Evolutionary conservation across 2,113 vertebrate species (phyloP), one percentile per base, ranked within the genome.

Genomic region (Plecotus auritus): DNA sequence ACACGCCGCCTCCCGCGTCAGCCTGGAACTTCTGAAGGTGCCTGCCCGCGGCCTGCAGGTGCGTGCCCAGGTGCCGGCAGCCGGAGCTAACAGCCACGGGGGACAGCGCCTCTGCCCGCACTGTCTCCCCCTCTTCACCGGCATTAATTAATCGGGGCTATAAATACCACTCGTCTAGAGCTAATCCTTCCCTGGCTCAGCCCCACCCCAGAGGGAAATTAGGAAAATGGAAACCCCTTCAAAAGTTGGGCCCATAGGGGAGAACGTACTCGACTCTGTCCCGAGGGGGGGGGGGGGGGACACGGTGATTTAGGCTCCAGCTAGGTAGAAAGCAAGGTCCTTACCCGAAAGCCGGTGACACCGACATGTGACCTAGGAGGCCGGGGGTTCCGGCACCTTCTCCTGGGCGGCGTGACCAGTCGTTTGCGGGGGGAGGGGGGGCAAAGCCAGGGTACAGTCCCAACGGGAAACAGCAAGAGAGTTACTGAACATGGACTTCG

Each of bases 111-210:
- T 40, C 90, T 23, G n/a, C 22, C 6, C 72, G 88, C 56, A 80
- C 94, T 93, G 92, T 66, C 82, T 97, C 97, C 92, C 90, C 95
- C 72, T 87, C 90, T 94, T 95, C 85, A 97, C 96, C 96, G 96
- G 93, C 85, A 94, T 96, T 96, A 95, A 97, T 97, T 97, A 97
- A 96, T 96, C 86, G 91, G 86, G 66, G 95, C 96, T 93, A 96
- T 96, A 97, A 95, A 95, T 97, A 49, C 85, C 94, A 88, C 88
- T 93, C 70, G 88, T 96, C 90, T 74, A 42, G 93, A 96, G 92
- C 96, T 88, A 93, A 97, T 97, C 94, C 87, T 89, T 97, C 97
- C 93, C 88, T 97, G 96, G 93, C 94, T 90, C 42, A 2, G 12
- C 61, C 84, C n/a, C 49, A 77, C 95, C 91, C 96, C 82, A 81